Evolutionary conservation across 2,888 invertebrate species (phyloP), one percentile per base, ranked within the genome.

Genomic region (Dasypogon diadema): DNA sequence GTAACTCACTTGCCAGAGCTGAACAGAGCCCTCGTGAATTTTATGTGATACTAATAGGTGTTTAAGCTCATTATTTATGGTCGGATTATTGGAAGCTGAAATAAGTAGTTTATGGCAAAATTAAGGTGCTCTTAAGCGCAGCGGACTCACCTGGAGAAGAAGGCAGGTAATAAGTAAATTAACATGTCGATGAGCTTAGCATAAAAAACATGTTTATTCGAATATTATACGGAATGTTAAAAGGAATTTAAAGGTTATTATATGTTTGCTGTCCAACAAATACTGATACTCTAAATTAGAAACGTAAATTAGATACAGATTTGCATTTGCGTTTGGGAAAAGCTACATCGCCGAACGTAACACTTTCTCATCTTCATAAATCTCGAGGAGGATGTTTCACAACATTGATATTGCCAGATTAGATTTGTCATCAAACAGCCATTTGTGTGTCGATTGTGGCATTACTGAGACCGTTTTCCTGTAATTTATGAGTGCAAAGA

Each of bases 31-130:
- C 55, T 37, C 55, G 10, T 74, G 58, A 58, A 60, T 74, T 74
- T 74, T 74, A 74, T 74, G 74, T 56, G 58, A 74, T 74, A 48
- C 60, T 74, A 74, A 74, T 74, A 74, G 74, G 56, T 58, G 74
- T 21, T 74, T 74, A 74, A 74, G 58, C 58, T 16, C 48, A 14
- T 58, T 74, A 74, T 74, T 74, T 74, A 74, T 74, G 74, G 58
- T 46, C 74, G 74, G 58, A 74, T 74, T 74, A 74, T 55, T 58
- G 46, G 58, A 60, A 58, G 73, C 30, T 22, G 74, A 26, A 74
- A 24, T 48, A 60, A 58, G 74, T 58, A 60, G 58, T 58, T 56
- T 46, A 74, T 56, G 74, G 54, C 54, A 26, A 58, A 58, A 74
- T 74, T 74, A 74, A 74, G 14, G 42, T 42, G 48, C 46, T 74